Base-by-base conservation (phyloP, 1,140 invertebrate genomes). In the Ptiloglossa arizonensis region DNA sequence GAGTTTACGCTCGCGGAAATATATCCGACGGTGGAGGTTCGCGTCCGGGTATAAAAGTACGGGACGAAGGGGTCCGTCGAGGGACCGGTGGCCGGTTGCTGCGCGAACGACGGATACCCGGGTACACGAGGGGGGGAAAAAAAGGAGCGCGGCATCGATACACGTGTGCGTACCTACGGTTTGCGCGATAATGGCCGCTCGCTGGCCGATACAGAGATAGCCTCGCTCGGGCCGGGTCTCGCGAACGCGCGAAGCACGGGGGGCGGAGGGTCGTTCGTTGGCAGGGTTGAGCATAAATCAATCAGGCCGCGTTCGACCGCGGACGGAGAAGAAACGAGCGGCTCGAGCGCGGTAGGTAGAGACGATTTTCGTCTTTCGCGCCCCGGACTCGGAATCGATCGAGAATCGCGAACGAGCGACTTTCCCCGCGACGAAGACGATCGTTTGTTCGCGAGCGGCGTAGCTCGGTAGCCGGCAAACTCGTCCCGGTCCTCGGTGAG, bases 161-260 rank as follows among this genome's bases (percentile, higher is more conserved):
- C 63, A 80, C 70, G 70, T 80, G 78, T 83, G 83, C 81, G 83
- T 81, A 81, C 69, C 71, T 78, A 41, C 11, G 83, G 78, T 85
- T 83, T 87, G 87, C 82, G 80, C 86, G 86, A 85, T 89, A 89
- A 89, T 87, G 87, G 82, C 68, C 60, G 73, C 64, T 81, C 57
- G 78, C 46, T 57, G 44, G 27, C 78, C 81, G 86, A 84, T 87
- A 85, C 66, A 82, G 75, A 88, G 86, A 88, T 82, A 88, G 69
- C 69, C 73, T 75, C 74, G 69, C 59, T 85, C 63, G 22, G 62
- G 60, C 60, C 54, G 62, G 44, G 54, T 73, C 66, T 50, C 4
- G 29, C 29, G 64, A 60, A 27, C 57, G 62, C 41, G 41, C n/a
- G 69, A 46, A 24, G 9, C n/a, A 59, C 44, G 2, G 56, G 41